Conservation (phyloP, 2,888 invertebrate species). For the Agrypnus murinus region DNA sequence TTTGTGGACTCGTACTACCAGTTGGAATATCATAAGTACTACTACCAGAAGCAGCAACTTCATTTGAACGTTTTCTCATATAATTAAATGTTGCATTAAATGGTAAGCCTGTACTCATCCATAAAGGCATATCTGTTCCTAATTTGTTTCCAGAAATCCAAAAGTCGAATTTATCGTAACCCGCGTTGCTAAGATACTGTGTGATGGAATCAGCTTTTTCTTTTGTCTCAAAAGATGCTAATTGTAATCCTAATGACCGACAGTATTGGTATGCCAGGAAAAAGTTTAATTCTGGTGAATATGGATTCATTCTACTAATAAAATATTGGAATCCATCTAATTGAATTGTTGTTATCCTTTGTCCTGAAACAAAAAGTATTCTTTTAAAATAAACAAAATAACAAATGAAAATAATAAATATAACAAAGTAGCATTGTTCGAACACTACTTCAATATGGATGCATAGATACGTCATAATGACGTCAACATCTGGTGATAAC, state of each 20-base stretch:
- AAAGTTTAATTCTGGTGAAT: constrained; percentile 89
- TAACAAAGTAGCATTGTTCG: no score
- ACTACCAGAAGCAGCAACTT: constrained; percentile 52
- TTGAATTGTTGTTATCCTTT: constrained; percentile 91
- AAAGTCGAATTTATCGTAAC: constrained; percentile 88
- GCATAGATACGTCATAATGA: no score
- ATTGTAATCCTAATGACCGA: constrained; percentile 87
- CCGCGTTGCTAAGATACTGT: constrained; percentile 87
- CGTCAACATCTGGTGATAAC: no score
- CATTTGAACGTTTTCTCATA: constrained; percentile 75
- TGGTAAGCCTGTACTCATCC: constrained; percentile 92
- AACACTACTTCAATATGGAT: no score
- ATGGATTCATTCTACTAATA: constrained; percentile 90
- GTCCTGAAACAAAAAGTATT: constrained; percentile 75
- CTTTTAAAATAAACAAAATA: background rate
- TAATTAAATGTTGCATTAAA: constrained; percentile 93
- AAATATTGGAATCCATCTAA: constrained; percentile 90
- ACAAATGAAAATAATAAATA: no score
- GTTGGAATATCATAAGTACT: constrained; percentile 74
- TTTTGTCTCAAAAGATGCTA: constrained; percentile 89
- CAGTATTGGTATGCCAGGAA: constrained; percentile 92
- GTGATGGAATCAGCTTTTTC: constrained; percentile 91
- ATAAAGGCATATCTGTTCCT: constrained; percentile 90
- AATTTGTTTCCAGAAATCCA: constrained; percentile 93
- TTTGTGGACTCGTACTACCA: constrained; percentile 85